These are phyloP conservation scores for Heloderma charlesbogerti DNA, from an alignment of 2,113 vertebrate species.

Conservation along the genomic window DNA sequence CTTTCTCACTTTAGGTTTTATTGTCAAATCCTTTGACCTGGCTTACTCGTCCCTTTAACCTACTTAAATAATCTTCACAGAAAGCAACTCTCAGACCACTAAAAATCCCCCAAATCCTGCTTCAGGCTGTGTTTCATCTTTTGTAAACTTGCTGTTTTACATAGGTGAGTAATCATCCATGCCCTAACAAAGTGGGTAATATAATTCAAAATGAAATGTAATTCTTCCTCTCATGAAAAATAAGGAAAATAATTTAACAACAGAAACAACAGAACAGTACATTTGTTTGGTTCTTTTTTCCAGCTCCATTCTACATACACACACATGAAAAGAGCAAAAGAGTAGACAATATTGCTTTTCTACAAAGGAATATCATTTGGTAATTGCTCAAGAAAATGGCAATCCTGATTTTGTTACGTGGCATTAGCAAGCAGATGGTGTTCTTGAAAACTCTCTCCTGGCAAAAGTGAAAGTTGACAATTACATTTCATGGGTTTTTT, in stretches of 20 bases:
- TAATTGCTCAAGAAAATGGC: conserved; percentile 54
- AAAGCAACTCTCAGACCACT: conserved; percentile 58
- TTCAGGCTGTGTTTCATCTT: conserved; percentile 54
- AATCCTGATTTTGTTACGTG: conserved; percentile 51
- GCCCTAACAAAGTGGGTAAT: conserved; percentile 63
- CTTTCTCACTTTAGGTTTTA: conserved; percentile 64
- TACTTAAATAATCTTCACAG: conserved; percentile 61
- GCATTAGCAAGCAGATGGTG: conserved; percentile 51
- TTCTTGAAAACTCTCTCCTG: conserved; percentile 45
- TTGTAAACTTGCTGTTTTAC: conserved; percentile 59
- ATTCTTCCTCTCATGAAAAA: conserved; percentile 60
- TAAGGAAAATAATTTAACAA: conserved; percentile 54
- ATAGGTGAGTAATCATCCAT: conserved; percentile 66
- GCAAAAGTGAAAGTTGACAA: conserved; percentile 53
- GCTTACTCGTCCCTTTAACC: conserved; percentile 63
- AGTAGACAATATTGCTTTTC: conserved; percentile 19
- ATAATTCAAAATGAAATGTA: conserved; percentile 70
- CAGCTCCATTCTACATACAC: not conserved
- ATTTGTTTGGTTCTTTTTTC: conserved; percentile 56
- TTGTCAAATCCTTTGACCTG: conserved; percentile 57
- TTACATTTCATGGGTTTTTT: conserved; percentile 45
- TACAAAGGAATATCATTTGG: not conserved
- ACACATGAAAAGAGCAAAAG: conserved; percentile 9
- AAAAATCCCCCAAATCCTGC: conserved; percentile 66
- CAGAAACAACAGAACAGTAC: conserved; percentile 14